Evolutionary conservation across 1,140 invertebrate species (phyloP).

Genomic region (Holotrichia oblita): DNA sequence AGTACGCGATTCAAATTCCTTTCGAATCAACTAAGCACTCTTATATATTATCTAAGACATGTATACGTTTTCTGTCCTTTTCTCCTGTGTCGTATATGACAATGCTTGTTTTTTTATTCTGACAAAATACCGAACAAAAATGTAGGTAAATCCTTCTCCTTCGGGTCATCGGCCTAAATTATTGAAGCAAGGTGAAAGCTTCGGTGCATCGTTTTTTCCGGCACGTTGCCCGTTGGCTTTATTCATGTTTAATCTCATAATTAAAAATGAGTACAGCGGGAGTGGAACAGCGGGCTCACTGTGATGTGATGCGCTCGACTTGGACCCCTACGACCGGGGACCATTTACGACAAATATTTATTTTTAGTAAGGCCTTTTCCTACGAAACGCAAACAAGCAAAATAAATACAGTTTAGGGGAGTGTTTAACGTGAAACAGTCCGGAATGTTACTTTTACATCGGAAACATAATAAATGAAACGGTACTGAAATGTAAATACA

Average conservation of each 20-base stretch:
- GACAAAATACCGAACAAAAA: not conserved
- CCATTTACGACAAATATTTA: constrained; percentile 32
- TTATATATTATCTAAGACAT: not conserved
- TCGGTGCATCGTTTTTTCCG: constrained; percentile 14
- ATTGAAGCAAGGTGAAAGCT: constrained; percentile 31
- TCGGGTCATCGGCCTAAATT: constrained; percentile 20
- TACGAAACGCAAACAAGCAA: constrained; percentile 18
- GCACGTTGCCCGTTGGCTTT: not conserved
- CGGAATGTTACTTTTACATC: constrained; percentile 24
- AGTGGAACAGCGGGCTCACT: not conserved
- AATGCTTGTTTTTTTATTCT: constrained; percentile 12
- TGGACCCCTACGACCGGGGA: not conserved
- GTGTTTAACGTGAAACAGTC: constrained; percentile 4
- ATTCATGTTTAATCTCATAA: constrained; percentile 29
- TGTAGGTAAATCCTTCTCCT: constrained; percentile 16
- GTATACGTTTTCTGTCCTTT: not conserved
- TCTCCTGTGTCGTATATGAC: not conserved
- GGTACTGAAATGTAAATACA: constrained; percentile 18
- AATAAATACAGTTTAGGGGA: constrained; percentile 29
- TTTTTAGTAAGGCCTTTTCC: constrained; percentile 22
- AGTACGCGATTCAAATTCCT: constrained; percentile 15
- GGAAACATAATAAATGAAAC: constrained; percentile 27
- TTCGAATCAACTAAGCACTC: constrained; percentile 18
- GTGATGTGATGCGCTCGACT: not conserved
- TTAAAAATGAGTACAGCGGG: constrained; percentile 27